Conservation (phyloP, 2,797 vertebrate species). For the Gymnocypris eckloni region DNA sequence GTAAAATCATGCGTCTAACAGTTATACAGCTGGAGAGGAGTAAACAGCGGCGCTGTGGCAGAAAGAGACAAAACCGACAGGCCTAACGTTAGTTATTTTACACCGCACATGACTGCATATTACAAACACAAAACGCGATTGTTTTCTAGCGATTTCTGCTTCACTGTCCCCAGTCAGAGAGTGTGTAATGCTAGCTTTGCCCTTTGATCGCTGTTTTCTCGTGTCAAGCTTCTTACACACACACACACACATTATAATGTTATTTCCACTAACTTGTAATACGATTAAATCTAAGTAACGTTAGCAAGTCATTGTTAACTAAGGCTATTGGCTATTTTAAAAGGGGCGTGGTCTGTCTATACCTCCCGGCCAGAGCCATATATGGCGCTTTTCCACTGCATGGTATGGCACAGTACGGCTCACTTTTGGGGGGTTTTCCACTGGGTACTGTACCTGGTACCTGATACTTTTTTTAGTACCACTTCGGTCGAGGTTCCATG, state of each 20-base stretch:
- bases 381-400: no score
- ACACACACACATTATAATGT: not conserved
- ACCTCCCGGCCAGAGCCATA: no score
- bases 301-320: no score
- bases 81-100: not conserved
- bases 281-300: no score
- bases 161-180: not conserved
- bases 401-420: no score
- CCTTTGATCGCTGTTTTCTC: conserved; percentile 21
- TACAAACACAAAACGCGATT: not conserved
- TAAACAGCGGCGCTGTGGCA: conserved; percentile 12
- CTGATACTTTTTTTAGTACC: no score
- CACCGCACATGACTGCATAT: not conserved
- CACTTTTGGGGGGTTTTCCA: no score
- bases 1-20: not conserved
- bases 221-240: conserved; percentile 14
- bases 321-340: no score
- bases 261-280: no score
- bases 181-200: not conserved
- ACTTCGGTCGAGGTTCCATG: no score
- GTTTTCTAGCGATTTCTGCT: not conserved
- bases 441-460: no score
- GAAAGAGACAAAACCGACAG: conserved; percentile 25
- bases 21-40: not conserved
- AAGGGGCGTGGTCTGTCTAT: no score